Evolutionary conservation across 2,888 invertebrate genomes (phyloP).

Genomic region (Poecilus cupreus): DNA sequence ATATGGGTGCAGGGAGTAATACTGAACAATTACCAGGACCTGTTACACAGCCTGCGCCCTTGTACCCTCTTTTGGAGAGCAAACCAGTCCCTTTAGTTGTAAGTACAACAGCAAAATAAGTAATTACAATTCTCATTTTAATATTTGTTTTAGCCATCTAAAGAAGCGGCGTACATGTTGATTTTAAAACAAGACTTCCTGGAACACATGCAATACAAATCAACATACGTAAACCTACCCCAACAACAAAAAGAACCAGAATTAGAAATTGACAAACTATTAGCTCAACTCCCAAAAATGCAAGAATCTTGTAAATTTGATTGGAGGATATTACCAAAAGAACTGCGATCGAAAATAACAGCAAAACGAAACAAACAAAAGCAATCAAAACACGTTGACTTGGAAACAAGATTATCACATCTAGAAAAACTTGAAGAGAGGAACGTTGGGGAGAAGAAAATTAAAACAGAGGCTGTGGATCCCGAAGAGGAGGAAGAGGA

Average conservation of each 20-base stretch:
- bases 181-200: slow-evolving; percentile 84
- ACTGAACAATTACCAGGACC: slow-evolving; percentile 73
- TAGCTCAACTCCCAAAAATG: slow-evolving; percentile 72
- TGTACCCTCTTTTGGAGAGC: slow-evolving; percentile 69
- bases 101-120: slow-evolving; percentile 49
- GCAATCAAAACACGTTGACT: slow-evolving; percentile 69
- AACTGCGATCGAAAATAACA: slow-evolving; percentile 76
- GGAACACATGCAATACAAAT: slow-evolving; percentile 82
- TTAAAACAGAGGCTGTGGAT: slow-evolving; percentile 73
- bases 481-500: slow-evolving; percentile 76
- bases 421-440: slow-evolving; percentile 82
- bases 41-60: slow-evolving; percentile 70
- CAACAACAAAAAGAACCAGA: slow-evolving; percentile 74
- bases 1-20: slow-evolving; percentile 74
- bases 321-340: slow-evolving; percentile 80
- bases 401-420: slow-evolving; percentile 68
- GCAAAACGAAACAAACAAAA: slow-evolving; percentile 68
- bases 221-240: slow-evolving; percentile 76
- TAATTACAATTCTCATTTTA: not conserved
- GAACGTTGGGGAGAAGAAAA: slow-evolving; percentile 68
- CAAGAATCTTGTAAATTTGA: slow-evolving; percentile 74
- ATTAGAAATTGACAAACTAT: slow-evolving; percentile 77
- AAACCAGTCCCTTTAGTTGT: slow-evolving; percentile 69
- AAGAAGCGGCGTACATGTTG: slow-evolving; percentile 80
- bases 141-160: slow-evolving; percentile 65